Percentiles rank a stretch among this genome's conserved stretches.
These are phyloP conservation scores for Drosophila affinis DNA, from an alignment of 2,888 invertebrate genomes.

Conservation along the genomic window DNA sequence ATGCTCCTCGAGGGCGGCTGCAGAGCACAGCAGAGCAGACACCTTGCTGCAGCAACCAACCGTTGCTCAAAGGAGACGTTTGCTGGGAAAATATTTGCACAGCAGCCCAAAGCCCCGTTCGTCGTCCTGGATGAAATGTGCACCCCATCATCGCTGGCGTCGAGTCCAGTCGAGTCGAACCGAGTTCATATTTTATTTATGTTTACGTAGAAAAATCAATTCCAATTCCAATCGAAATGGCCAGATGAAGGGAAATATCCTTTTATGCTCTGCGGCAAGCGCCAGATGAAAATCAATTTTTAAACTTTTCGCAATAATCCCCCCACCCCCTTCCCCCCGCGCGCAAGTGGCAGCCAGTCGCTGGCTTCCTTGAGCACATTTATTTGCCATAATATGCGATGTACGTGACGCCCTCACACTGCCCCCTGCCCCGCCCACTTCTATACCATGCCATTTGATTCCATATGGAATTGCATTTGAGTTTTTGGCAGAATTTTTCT, in stretches of 20 bases:
- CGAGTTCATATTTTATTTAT: conserved; percentile 78
- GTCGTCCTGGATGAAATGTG: conserved; percentile 1
- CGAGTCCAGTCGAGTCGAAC: not conserved
- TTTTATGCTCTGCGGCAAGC: conserved; percentile 63
- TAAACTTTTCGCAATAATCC: conserved; percentile 72
- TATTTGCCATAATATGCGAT: conserved; percentile 79
- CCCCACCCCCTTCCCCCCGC: conserved; percentile 10
- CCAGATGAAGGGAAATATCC: conserved; percentile 63
- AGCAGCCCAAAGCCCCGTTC: conserved; percentile 37
- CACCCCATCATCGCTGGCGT: conserved; percentile 34
- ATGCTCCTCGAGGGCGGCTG: not conserved
- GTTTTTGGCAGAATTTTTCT: conserved; percentile 29
- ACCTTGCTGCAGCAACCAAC: conserved; percentile 33
- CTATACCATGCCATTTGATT: conserved; percentile 12
- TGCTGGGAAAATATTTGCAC: conserved; percentile 69
- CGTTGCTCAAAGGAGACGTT: conserved; percentile 18
- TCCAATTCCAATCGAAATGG: conserved; percentile 59
- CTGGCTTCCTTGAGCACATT: conserved; percentile 75
- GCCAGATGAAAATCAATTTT: conserved; percentile 76
- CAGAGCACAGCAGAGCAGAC: not conserved
- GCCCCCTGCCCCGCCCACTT: not conserved
- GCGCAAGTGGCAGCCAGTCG: conserved; percentile 40
- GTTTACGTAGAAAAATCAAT: conserved; percentile 78
- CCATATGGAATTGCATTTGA: conserved; percentile 52
- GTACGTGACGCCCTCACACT: conserved; percentile 60